Evolutionary conservation across 2,113 vertebrate species (phyloP).

Genomic region (Heterotis niloticus): DNA sequence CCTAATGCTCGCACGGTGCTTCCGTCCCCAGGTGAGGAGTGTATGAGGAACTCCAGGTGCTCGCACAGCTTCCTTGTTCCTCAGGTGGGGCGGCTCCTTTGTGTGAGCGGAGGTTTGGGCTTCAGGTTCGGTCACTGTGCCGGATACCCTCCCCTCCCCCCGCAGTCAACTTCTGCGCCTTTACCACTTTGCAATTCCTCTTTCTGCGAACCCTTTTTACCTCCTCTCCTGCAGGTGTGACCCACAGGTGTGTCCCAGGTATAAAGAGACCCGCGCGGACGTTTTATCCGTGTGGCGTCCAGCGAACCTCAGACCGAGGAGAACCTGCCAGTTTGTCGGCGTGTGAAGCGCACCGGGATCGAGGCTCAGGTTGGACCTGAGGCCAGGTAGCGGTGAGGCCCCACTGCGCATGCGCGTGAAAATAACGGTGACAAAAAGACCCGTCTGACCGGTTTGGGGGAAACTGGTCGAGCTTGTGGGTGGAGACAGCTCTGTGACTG

Average conservation of each 20-base stretch:
- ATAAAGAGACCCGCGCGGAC: not conserved
- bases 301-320: no score
- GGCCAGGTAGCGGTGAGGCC: conserved; percentile 59
- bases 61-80: not conserved
- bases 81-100: not conserved
- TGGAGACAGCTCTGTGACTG: not conserved
- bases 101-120: no score
- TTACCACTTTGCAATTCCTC: not conserved
- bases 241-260: conserved; percentile 10
- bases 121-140: conserved; percentile 8
- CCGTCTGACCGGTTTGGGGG: conserved; percentile 71
- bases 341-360: not conserved
- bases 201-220: not conserved
- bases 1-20: not conserved
- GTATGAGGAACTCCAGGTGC: no score
- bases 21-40: not conserved
- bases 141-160: not conserved
- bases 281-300: not conserved
- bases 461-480: not conserved
- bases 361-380: not conserved
- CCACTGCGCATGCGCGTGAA: conserved; percentile 79
- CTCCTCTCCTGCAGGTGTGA: not conserved
- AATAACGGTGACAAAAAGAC: conserved; percentile 86
- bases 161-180: conserved; percentile 2
- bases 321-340: not conserved